phyloP scores from a whole-genome alignment of 2,797 vertebrate genomes.

The Enteromius viviparus region DNA sequence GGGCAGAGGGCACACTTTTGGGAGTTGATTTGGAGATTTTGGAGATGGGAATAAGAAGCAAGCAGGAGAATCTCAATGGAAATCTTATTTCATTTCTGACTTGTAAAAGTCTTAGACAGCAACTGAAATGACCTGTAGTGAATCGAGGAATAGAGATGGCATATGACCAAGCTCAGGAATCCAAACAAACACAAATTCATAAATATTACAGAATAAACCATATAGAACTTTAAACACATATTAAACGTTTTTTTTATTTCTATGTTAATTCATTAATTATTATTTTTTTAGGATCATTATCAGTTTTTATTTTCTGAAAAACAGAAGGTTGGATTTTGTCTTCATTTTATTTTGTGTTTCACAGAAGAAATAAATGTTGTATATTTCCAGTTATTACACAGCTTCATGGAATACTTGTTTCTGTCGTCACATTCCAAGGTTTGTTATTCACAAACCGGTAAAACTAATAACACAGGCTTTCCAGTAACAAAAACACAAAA shows the following conservation, averaged over 20 bases:
- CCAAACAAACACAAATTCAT: conserved; percentile 9
- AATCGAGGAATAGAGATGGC: not conserved
- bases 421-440: too few species aligned
- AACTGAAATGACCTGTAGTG: not conserved
- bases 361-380: not conserved
- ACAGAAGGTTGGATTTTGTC: not conserved
- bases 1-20: conserved; percentile 42
- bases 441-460: too few species aligned
- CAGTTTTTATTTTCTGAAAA: not conserved
- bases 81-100: conserved; percentile 13
- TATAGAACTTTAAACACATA: not conserved
- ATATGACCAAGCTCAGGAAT: not conserved
- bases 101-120: conserved; percentile 15
- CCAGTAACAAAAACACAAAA: not conserved
- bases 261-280: too few species aligned
- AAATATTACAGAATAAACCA: conserved; percentile 3
- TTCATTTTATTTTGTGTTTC: not conserved
- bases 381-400: not conserved
- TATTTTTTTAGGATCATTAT: not conserved
- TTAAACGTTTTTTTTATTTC: too few species aligned
- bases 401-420: too few species aligned
- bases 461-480: not conserved
- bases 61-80: conserved; percentile 33
- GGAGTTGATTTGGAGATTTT: conserved; percentile 50
- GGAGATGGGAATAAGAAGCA: conserved; percentile 35